Evolutionary conservation across 2,113 vertebrate species (phyloP), one percentile per base, ranked within the genome.

Genomic region (Gopherus flavomarginatus): DNA sequence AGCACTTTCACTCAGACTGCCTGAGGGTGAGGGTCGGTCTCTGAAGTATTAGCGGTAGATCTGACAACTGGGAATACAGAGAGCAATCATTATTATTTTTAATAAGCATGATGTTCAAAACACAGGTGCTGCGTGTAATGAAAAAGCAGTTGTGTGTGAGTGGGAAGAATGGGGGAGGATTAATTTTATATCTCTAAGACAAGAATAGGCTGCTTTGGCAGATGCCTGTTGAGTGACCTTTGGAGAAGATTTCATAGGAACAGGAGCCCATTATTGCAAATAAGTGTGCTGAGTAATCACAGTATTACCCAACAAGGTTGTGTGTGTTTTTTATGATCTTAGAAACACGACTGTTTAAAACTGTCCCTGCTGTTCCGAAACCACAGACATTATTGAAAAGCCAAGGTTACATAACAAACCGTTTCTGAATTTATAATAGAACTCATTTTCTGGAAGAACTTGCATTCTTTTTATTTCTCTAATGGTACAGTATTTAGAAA

Each of bases 341-440:
- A 75, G 26, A 69, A 92, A 90, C 29, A 52, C n/a, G 57, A 78
- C 1, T 24, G 81, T 81, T 95, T 84, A 78, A 96, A 86, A 88
- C 38, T 92, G 24, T 75, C 75, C 89, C 54, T 65, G 84, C 26
- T 81, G 10, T 86, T 86, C 11, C 9, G 59, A 56, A 56, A 11
- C 87, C 85, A 42, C 65, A 69, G 35, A 92, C 77, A 77, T 87
- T 80, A 38, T 35, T 59, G 44, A 89, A 69, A 29, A 90, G 89
- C 38, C 88, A 80, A 50, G 75, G 5, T 85, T 90, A 57, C 44
- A 2, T 26, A 92, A 93, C 13, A 80, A 92, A 90, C 38, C 49
- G 65, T 9, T 84, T 95, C 11, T 54, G 85, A 91, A 90, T 95
- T 89, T 90, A 90, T 9, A 82, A 35, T 56, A 90, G n/a, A 53